Percentiles rank a stretch among this genome's conserved stretches.
Evolutionary conservation across 2,888 invertebrate species (phyloP).

Genomic region (Colostygia pectinataria): DNA sequence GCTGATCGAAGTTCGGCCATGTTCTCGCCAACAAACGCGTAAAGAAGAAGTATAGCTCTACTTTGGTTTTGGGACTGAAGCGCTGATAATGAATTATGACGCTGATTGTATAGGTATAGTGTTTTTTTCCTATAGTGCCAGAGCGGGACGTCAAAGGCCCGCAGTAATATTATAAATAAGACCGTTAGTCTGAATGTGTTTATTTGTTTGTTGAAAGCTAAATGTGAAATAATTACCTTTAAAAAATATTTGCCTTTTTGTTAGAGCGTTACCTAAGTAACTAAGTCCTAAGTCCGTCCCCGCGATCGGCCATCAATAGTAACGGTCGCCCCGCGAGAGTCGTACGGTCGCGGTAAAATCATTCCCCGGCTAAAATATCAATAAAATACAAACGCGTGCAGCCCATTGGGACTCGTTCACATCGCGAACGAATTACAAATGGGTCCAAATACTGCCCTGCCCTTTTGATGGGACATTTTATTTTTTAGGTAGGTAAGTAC

Average conservation of each 20-base stretch:
- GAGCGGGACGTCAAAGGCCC: no score
- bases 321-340: conserved; percentile 68
- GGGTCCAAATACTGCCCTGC: conserved; percentile 59
- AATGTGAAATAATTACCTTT: not conserved
- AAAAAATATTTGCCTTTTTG: not conserved
- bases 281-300: conserved; percentile 56
- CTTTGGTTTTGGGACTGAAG: no score
- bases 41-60: no score
- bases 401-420: conserved; percentile 60
- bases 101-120: no score
- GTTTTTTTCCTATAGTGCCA: no score
- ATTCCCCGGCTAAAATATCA: conserved; percentile 80
- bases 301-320: conserved; percentile 66
- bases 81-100: no score
- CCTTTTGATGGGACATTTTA: conserved; percentile 77
- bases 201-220: not conserved
- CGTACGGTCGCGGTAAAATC: conserved; percentile 73
- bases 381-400: conserved; percentile 73
- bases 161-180: no score
- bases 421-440: conserved; percentile 68
- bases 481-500: conserved; percentile 52
- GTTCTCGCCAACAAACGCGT: no score
- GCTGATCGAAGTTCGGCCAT: no score
- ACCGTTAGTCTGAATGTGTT: no score
- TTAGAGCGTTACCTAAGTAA: conserved; percentile 37